These are phyloP conservation scores for Craseonycteris thonglongyai DNA, from an alignment of 2,113 vertebrate species.

Conservation along the genomic window DNA sequence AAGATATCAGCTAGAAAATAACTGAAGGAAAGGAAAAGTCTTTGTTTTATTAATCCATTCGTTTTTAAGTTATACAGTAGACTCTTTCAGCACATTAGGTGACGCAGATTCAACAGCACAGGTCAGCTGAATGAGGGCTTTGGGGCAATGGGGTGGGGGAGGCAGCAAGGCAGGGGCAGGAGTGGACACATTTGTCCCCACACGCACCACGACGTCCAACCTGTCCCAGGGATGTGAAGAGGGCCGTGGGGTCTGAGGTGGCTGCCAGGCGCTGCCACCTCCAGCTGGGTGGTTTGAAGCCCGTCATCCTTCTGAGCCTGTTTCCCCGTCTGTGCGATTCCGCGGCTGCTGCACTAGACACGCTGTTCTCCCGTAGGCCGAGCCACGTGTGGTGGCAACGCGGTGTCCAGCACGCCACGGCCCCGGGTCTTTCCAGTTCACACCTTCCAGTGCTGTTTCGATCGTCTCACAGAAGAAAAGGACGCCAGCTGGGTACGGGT, in stretches of 20 bases:
- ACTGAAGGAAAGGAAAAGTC: not conserved
- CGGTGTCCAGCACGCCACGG: no score
- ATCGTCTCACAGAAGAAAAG: not conserved
- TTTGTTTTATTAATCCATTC: no score
- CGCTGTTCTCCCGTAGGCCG: no score
- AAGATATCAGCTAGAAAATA: not conserved
- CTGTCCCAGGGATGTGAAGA: not conserved
- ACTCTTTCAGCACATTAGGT: not conserved
- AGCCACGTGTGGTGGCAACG: no score
- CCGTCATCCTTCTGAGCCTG: not conserved
- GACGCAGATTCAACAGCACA: not conserved
- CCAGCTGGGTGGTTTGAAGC: not conserved
- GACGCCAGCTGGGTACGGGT: not conserved
- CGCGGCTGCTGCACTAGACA: no score
- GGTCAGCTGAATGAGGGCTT: not conserved
- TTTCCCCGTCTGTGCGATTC: no score
- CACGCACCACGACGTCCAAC: not conserved
- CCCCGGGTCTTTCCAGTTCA: not conserved
- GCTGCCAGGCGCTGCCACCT: not conserved
- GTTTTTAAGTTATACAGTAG: no score
- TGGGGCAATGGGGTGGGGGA: rapidly evolving
- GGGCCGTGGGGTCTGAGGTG: not conserved
- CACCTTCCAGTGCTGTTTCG: not conserved
- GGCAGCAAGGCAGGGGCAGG: no score
- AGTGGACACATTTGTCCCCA: not conserved